A percentile compares a stretch with the other conserved stretches of the same genome.
Conservation (phyloP, 2,888 invertebrate species). For the Altica lythri region DNA sequence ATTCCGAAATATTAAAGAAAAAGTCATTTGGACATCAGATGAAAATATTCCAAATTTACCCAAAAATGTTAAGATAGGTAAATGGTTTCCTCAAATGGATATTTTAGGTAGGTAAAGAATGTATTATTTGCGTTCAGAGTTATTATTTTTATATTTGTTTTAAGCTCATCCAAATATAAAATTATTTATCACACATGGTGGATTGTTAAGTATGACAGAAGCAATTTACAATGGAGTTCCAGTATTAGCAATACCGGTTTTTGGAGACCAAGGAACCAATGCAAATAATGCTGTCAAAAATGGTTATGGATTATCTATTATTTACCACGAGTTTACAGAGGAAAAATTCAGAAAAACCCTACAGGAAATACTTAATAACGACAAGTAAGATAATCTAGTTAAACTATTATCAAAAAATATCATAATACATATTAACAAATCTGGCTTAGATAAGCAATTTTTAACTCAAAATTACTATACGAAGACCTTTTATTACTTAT, state of each 20-base stretch:
- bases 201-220: conserved; percentile 40
- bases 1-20: conserved; percentile 66
- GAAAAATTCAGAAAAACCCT: conserved; percentile 8
- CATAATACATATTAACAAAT: not conserved
- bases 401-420: too few relatives aligned
- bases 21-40: conserved; percentile 82
- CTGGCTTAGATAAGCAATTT: not conserved
- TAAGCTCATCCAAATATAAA: conserved; percentile 41
- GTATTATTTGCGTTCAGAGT: conserved; percentile 69
- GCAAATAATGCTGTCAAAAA: conserved; percentile 13
- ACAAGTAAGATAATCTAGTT: conserved; percentile 11
- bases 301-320: conserved; percentile 19
- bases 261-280: conserved; percentile 41
- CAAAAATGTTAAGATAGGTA: conserved; percentile 65
- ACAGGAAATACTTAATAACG: conserved; percentile 3
- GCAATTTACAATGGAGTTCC: conserved; percentile 40
- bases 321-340: conserved; percentile 18
- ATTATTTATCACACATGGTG: conserved; percentile 41
- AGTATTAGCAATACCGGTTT: conserved; percentile 39
- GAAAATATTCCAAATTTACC: conserved; percentile 62
- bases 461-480: not conserved
- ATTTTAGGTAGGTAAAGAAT: conserved; percentile 77
- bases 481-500: not conserved
- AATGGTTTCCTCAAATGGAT: conserved; percentile 79
- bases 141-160: conserved; percentile 3